phyloP scores from a whole-genome alignment of 2,797 vertebrate species.

The Enteromius unitaeniatus region DNA sequence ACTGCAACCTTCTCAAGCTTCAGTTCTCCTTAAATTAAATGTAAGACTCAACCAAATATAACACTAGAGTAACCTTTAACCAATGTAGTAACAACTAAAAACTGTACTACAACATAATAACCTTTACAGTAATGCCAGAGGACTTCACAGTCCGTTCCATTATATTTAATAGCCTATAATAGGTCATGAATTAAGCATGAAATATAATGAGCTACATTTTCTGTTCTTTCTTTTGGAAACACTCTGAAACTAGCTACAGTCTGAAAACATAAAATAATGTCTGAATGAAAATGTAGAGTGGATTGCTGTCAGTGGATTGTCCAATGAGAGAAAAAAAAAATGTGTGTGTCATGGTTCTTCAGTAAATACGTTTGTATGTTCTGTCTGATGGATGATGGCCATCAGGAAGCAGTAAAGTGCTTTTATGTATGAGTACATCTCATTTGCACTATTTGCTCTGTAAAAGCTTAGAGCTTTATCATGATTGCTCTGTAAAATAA shows the following conservation, averaged over 20 bases:
- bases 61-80: background rate
- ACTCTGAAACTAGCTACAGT: background rate
- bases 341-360: background rate
- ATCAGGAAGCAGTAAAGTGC: conserved; percentile 9
- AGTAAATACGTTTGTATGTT: conserved; percentile 8
- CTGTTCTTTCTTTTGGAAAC: background rate
- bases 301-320: background rate
- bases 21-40: background rate
- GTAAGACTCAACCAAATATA: background rate
- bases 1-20: background rate
- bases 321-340: background rate
- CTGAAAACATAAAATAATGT: background rate
- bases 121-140: background rate
- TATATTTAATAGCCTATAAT: conserved; percentile 5
- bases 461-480: conserved; percentile 5
- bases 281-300: background rate
- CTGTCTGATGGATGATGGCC: background rate
- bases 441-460: conserved; percentile 13
- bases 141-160: background rate
- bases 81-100: background rate
- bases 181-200: background rate
- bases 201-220: background rate
- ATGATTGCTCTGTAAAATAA: background rate
- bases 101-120: background rate
- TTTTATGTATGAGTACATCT: background rate